Conservation (phyloP, 2,888 invertebrate species). For the Sinodicranocentrus sp. region DNA sequence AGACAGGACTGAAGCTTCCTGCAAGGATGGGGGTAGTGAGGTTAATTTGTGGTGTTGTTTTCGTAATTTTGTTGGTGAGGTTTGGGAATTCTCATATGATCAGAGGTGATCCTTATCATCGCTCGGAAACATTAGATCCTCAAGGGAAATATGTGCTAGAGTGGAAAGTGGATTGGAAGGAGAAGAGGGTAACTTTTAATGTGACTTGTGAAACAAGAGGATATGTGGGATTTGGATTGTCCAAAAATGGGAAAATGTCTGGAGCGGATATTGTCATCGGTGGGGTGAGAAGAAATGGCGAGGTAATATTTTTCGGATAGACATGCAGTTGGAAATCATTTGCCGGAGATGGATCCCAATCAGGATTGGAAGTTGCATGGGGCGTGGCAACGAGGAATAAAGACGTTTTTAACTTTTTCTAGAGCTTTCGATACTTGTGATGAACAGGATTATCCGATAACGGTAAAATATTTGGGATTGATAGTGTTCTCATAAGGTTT, state of each 20-base stretch:
- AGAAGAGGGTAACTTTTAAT: constrained; percentile 25
- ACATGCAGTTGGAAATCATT: constrained; percentile 9
- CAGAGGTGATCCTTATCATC: constrained; percentile 19
- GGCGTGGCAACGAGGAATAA: not conserved
- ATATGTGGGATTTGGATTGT: constrained; percentile 34
- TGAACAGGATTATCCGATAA: constrained; percentile 26
- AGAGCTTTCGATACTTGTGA: constrained; percentile 46
- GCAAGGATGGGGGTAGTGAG: too few relatives aligned
- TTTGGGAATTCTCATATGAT: not conserved
- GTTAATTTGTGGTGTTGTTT: too few relatives aligned
- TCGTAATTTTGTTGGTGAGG: too few relatives aligned
- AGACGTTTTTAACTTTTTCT: constrained; percentile 31
- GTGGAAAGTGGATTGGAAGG: constrained; percentile 34
- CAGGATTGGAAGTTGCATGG: constrained; percentile 30
- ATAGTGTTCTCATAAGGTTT: not conserved
- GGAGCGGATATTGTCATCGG: constrained; percentile 50
- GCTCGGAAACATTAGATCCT: constrained; percentile 14
- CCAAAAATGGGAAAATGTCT: constrained; percentile 10
- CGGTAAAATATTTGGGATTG: not conserved
- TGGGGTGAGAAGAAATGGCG: constrained; percentile 20
- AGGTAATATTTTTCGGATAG: constrained; percentile 41
- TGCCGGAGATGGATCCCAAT: constrained; percentile 24
- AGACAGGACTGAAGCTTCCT: too few relatives aligned
- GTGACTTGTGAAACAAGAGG: constrained; percentile 30
- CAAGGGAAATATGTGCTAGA: constrained; percentile 37